Conservation (phyloP, 2,113 vertebrate species). For the Casuarius casuarius region DNA sequence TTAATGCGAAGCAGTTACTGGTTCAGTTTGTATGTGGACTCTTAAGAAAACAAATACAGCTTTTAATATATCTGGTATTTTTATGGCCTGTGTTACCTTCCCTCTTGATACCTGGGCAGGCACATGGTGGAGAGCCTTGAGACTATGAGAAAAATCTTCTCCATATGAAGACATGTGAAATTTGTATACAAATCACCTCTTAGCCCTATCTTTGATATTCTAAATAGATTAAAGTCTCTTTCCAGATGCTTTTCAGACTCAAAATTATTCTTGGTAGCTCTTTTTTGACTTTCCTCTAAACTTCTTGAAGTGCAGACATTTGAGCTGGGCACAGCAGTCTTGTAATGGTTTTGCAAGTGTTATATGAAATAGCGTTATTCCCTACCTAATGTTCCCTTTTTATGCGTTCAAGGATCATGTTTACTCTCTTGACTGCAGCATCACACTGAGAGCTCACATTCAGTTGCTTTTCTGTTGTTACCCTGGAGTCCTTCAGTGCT, state of each 20-base stretch:
- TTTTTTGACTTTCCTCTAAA: neutral
- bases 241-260: neutral
- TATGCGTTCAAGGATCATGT: neutral
- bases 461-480: neutral
- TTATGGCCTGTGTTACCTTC: neutral
- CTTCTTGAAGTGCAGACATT: neutral
- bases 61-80: neutral
- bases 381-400: neutral
- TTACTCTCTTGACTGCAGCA: neutral
- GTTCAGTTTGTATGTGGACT: neutral
- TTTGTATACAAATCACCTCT: neutral
- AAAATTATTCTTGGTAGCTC: neutral
- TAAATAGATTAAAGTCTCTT: neutral
- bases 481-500: neutral
- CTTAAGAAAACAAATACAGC: neutral
- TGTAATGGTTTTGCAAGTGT: neutral
- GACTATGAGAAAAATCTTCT: neutral
- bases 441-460: neutral
- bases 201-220: neutral
- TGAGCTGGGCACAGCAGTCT: neutral
- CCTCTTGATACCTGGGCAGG: neutral
- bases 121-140: neutral
- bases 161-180: neutral
- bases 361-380: neutral
- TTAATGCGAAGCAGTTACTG: neutral